Conservation (phyloP, 2,888 invertebrate genomes). For the Omphaloscelis lunosa region DNA sequence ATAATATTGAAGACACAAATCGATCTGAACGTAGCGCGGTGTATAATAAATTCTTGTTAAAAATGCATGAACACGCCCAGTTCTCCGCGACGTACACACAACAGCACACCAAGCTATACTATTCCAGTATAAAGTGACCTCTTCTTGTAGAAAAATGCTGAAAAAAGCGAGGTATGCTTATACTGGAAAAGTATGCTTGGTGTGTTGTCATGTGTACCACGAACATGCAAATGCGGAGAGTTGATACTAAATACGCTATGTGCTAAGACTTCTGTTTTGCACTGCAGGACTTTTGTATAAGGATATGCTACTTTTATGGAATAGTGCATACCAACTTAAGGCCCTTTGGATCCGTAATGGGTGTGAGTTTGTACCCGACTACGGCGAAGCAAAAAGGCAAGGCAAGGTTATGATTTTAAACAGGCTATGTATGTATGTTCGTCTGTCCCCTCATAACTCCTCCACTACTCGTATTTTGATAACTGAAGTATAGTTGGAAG, state of each 20-base stretch:
- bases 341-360: neutral
- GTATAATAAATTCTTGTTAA: constrained; percentile 68
- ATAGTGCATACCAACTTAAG: neutral
- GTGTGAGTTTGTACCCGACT: too few species aligned
- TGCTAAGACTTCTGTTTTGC: constrained; percentile 43
- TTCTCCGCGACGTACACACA: constrained; percentile 12
- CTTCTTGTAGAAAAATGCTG: neutral
- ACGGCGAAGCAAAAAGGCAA: neutral
- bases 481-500: neutral
- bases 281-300: constrained; percentile 13
- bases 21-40: constrained; percentile 43
- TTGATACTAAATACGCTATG: constrained; percentile 29
- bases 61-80: constrained; percentile 67
- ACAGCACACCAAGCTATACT: neutral
- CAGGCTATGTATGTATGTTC: neutral
- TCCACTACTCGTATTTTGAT: neutral
- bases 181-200: constrained; percentile 1
- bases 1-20: constrained; percentile 56
- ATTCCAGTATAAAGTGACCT: constrained; percentile 14
- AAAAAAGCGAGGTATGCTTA: neutral
- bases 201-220: constrained; percentile 16
- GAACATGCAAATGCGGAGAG: constrained; percentile 42
- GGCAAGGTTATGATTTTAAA: neutral
- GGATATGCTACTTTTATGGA: neutral
- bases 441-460: neutral